Evolutionary conservation across 2,888 invertebrate species (phyloP).

Genomic region (Latheticus oryzae): DNA sequence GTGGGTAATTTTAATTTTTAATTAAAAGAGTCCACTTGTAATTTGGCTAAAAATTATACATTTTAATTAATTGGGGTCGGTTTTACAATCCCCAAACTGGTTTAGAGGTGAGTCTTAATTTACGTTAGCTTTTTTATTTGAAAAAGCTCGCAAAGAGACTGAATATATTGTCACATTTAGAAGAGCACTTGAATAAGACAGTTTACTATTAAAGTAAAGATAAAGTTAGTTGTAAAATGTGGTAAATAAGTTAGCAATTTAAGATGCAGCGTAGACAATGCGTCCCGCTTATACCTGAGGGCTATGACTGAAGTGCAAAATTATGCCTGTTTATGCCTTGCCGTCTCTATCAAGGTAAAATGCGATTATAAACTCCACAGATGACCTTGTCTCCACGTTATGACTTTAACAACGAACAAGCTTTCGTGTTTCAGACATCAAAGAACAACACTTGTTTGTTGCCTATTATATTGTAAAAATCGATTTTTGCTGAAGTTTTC

Average conservation of each 20-base stretch:
- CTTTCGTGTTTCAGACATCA: conserved; percentile 33
- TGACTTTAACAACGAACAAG: conserved; percentile 26
- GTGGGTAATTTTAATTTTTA: conserved; percentile 4
- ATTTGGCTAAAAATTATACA: conserved; percentile 13
- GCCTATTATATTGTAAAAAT: too few relatives aligned
- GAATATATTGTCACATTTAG: conserved; percentile 33
- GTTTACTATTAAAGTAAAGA: conserved; percentile 18
- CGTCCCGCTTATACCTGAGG: conserved; percentile 34
- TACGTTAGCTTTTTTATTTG: too few relatives aligned
- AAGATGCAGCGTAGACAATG: conserved; percentile 38
- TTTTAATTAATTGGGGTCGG: conserved; percentile 17
- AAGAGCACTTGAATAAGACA: conserved; percentile 23
- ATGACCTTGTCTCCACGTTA: conserved; percentile 43
- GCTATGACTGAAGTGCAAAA: conserved; percentile 39
- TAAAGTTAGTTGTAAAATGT: conserved; percentile 35
- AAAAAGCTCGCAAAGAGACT: too few relatives aligned
- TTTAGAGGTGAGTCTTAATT: conserved; percentile 8
- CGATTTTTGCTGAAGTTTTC: too few relatives aligned
- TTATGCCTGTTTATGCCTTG: conserved; percentile 41
- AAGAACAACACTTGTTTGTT: conserved; percentile 26
- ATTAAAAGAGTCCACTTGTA: background rate
- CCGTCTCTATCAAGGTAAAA: conserved; percentile 42
- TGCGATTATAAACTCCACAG: conserved; percentile 38
- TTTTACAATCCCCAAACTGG: conserved; percentile 7
- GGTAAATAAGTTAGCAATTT: conserved; percentile 35